Base-by-base conservation (phyloP, 92 coral and sea anemone species). In the Palythoa grandiflora region DNA sequence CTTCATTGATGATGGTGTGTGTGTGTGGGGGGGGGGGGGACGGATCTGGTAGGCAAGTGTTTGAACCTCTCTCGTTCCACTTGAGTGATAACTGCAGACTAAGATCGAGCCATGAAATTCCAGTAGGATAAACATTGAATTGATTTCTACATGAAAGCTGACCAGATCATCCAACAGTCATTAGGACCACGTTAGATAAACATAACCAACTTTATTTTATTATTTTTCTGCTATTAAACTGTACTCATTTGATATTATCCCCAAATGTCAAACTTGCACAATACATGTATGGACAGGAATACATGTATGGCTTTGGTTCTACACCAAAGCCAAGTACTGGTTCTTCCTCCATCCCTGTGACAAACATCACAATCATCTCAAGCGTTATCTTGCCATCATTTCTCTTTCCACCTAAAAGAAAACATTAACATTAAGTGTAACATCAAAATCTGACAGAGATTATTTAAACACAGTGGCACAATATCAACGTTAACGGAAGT, bases 41-140 rank as follows among this genome's bases (percentile, higher is more conserved):
- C 52, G 91, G 83, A 77, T 60, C 85, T 65, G 87, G 75, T 78
- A 75, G 87, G 65, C 91, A 87, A 80, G 84, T 88, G 84, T 88
- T 88, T 81, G 68, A 75, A 51, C 83, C 91, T 44, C 87, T 78
- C 48, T 68, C 70, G n/a, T 68, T 88, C 55, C 65, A 80, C 60
- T 78, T 80, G 75, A 88, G 80, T 70, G 87, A 70, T 17, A 73
- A 81, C 71, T 88, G 91, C 79, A 80, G 61, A 72, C 53, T 54
- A 38, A 51, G 81, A 74, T 77, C 80, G 78, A 79, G 80, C 77
- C 60, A 54, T 71, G 79, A 80, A 68, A 78, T 55, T 71, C 77
- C 87, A 38, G 68, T 55, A 77, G 68, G 68, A 77, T 77, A 68
- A 68, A 88, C 63, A 72, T 68, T 79, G 86, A 71, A 75, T 88